phyloP scores from a whole-genome alignment of 2,888 invertebrate species.

The Morpho achilles region DNA sequence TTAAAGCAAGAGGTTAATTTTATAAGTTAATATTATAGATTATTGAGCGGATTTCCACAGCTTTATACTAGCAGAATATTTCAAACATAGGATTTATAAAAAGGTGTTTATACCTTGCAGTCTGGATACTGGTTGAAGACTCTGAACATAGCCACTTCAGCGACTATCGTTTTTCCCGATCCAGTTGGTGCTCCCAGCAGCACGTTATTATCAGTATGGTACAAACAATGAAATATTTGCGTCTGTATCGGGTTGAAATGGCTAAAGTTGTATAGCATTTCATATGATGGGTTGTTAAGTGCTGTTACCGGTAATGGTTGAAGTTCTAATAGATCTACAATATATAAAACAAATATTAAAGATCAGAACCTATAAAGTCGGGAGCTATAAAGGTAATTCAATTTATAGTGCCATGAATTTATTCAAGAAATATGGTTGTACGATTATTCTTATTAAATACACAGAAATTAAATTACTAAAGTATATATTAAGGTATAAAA shows the following conservation, averaged over 20 bases:
- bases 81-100: no score
- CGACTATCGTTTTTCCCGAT: constrained; percentile 98
- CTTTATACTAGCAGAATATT: no score
- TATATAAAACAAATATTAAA: background rate
- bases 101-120: constrained; percentile 79
- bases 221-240: constrained; percentile 97
- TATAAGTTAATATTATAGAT: no score
- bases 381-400: background rate
- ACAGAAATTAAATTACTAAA: no score
- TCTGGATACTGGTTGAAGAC: constrained; percentile 90
- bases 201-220: constrained; percentile 96
- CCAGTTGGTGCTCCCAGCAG: constrained; percentile 97
- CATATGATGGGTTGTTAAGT: constrained; percentile 86
- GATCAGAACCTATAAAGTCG: no score
- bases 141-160: constrained; percentile 97
- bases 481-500: no score
- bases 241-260: constrained; percentile 99
- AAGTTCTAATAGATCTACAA: constrained; percentile 90
- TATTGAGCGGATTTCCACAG: no score
- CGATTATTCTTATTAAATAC: no score
- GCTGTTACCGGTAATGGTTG: constrained; percentile 93
- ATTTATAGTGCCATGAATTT: no score
- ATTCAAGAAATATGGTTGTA: no score
- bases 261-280: constrained; percentile 91
- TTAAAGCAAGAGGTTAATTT: no score